These are phyloP conservation scores for Astropecten irregularis DNA, from an alignment of 53 echinoderm and acorn worm genomes.

Conservation along the genomic window DNA sequence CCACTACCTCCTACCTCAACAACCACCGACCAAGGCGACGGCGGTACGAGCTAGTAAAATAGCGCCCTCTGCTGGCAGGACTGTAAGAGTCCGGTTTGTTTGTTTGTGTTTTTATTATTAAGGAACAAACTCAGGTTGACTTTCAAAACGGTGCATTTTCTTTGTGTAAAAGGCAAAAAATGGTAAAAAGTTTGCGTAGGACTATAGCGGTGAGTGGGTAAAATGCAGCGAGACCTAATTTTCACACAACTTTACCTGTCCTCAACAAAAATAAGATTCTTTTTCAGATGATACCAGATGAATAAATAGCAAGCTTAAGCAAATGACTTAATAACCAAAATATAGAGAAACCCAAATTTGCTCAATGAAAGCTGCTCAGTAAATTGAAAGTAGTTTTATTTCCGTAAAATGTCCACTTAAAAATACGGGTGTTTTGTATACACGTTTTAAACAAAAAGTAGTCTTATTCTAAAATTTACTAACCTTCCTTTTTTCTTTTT, in stretches of 20 bases:
- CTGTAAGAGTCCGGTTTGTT: neutral
- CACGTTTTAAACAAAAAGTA: constrained; percentile 5
- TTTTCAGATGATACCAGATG: too few species aligned
- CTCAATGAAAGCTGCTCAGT: neutral
- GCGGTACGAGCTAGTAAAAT: constrained; percentile 20
- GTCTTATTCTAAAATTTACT: constrained; percentile 23
- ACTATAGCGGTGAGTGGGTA: constrained; percentile 13
- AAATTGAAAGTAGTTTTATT: neutral
- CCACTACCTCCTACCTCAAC: neutral
- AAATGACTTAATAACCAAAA: neutral
- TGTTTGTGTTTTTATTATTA: neutral
- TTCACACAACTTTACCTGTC: neutral
- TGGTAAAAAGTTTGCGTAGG: too few species aligned
- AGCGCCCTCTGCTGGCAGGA: constrained; percentile 2
- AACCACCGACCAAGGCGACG: constrained; percentile 1
- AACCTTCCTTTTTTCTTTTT: neutral
- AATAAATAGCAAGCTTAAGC: too few species aligned
- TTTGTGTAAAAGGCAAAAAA: neutral
- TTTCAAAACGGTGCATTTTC: constrained; percentile 59
- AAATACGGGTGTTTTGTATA: constrained; percentile 50
- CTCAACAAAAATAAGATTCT: neutral
- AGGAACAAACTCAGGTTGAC: constrained; percentile 47
- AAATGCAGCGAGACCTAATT: neutral
- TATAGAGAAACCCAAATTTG: neutral
- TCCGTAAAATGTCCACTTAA: constrained; percentile 30